phyloP scores from a whole-genome alignment of 2,888 invertebrate genomes.

The Neelides folsomi region DNA sequence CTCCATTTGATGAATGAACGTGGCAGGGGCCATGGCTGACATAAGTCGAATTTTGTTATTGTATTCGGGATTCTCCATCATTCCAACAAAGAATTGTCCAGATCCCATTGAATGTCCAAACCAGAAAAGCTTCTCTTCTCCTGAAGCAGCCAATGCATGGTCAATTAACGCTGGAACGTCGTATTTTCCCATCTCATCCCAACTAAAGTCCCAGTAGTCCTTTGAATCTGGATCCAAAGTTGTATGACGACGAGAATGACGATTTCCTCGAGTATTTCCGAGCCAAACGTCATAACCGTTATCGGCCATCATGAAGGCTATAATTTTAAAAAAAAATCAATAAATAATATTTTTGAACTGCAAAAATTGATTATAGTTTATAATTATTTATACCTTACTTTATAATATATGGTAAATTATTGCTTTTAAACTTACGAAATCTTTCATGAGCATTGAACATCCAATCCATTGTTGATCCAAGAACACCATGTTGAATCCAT shows the following conservation, averaged over 20 bases:
- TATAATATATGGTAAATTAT: conserved; percentile 34
- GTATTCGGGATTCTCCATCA: conserved; percentile 45
- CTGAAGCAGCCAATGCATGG: conserved; percentile 40
- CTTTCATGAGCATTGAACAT: conserved; percentile 25
- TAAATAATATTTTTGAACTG: too few relatives aligned
- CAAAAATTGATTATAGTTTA: too few relatives aligned
- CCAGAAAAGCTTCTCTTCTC: conserved; percentile 37
- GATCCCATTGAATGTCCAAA: conserved; percentile 50
- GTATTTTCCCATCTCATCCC: conserved; percentile 47
- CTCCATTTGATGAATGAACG: conserved; percentile 26
- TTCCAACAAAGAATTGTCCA: conserved; percentile 46
- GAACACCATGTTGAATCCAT: too few relatives aligned
- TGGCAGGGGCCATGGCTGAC: conserved; percentile 44
- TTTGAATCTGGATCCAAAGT: too few relatives aligned
- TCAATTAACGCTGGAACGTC: conserved; percentile 48
- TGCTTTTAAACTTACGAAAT: conserved; percentile 39
- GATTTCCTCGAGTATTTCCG: conserved; percentile 46
- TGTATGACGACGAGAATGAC: too few relatives aligned
- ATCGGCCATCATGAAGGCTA: conserved; percentile 34
- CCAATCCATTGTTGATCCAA: too few relatives aligned
- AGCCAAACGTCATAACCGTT: conserved; percentile 43
- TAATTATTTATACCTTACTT: too few relatives aligned
- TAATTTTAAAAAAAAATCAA: too few relatives aligned
- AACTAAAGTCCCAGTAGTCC: conserved; percentile 22
- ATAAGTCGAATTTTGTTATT: conserved; percentile 44